Conservation (phyloP, 37 sponge, comb jelly and placozoan genomes). For the Geodia barretti region DNA sequence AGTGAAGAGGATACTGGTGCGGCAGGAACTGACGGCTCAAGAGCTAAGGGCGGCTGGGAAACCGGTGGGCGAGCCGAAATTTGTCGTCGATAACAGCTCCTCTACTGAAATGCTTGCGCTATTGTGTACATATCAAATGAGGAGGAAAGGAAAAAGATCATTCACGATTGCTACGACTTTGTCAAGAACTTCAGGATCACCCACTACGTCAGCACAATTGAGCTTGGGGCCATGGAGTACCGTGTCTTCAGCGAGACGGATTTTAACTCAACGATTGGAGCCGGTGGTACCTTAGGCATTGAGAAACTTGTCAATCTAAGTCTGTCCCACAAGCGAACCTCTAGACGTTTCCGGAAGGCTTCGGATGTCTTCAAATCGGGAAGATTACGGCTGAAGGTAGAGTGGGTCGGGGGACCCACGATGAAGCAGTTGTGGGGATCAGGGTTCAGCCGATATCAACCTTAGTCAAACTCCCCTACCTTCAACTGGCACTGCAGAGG, state of each 20-base stretch:
- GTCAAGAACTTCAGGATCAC: background rate
- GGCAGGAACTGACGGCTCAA: background rate
- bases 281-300: constrained; percentile 19
- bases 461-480: constrained; percentile 17
- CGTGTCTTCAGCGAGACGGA: background rate
- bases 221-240: constrained; percentile 6
- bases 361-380: constrained; percentile 40
- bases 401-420: constrained; percentile 56
- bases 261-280: constrained; percentile 6
- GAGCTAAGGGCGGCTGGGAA: background rate
- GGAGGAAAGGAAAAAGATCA: constrained; percentile 4
- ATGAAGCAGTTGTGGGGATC: constrained; percentile 63
- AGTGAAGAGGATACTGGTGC: constrained; percentile 11
- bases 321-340: background rate
- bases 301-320: constrained; percentile 23
- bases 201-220: constrained; percentile 1
- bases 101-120: background rate
- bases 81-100: background rate
- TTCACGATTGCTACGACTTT: constrained; percentile 3
- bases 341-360: background rate
- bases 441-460: constrained; percentile 43
- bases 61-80: background rate
- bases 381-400: constrained; percentile 8
- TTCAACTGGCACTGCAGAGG: constrained; percentile 20
- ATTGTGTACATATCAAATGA: background rate